Evolutionary conservation across 2,797 vertebrate genomes (phyloP), one percentile per base, ranked within the genome.

Genomic region (Pteropus rufus): DNA sequence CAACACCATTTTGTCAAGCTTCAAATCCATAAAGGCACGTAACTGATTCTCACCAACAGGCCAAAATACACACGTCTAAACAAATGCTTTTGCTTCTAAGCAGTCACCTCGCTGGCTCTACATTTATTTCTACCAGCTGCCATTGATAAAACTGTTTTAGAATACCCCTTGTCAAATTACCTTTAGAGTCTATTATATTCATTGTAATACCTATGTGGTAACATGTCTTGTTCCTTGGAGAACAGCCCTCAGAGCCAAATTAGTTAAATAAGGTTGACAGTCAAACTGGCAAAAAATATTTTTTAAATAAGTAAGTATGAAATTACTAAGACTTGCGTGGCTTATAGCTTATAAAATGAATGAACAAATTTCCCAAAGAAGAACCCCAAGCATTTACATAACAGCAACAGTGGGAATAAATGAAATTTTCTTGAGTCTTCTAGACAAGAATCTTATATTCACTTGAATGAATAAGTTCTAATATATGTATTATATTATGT

Each of bases 301-400:
- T 95, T 88, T 67, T 14, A 84, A 91, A 67, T 93, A 21, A 80
- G 8, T 81, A 56, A 85, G 39, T 84, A 70, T 86, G 65, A 95
- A 89, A 94, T 85, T 82, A 92, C 31, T 82, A 85, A 76, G 31
- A 77, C 7, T 56, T 58, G 12, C 21, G 46, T 54, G 34, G 46
- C 41, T 19, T 49, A n/a, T 73, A 58, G 44, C n/a, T 94, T 93
- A 7, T 86, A 89, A 97, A 70, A 92, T 80, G 49, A 69, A 14
- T 62, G 80, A 95, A 81, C 24, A 23, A 5, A 62, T 76, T 93
- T 96, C 58, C n/a, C 87, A 76, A 82, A 93, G 41, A 72, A 80
- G 31, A 92, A 52, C 7, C 26, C 49, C 60, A 82, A 82, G 1
- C 29, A 72, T 69, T 80, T 79, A 36, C 19, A 36, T 58, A 93